Conservation (phyloP, 2,888 invertebrate species). For the Coecobrya sp. region DNA sequence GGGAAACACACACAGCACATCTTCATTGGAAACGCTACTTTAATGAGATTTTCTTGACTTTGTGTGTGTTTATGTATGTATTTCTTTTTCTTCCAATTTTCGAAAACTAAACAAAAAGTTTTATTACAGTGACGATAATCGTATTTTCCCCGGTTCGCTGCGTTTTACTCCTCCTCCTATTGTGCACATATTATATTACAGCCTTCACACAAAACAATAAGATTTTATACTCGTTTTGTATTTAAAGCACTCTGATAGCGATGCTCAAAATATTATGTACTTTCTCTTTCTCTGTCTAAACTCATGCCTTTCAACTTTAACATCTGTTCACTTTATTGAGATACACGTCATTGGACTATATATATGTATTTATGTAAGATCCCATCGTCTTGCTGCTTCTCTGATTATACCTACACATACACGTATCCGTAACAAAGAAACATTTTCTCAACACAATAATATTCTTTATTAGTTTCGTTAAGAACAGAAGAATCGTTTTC, state of each 20-base stretch:
- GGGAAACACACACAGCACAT: background rate
- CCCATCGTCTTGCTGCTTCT: background rate
- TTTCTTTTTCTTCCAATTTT: slow-evolving; percentile 64
- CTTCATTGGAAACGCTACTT: slow-evolving; percentile 81
- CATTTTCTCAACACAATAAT: background rate
- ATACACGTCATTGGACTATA: slow-evolving; percentile 16
- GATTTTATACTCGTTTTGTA: slow-evolving; percentile 48
- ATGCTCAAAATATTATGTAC: background rate
- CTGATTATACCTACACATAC: background rate
- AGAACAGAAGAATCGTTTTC: slow-evolving; percentile 21
- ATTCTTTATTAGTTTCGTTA: slow-evolving; percentile 47
- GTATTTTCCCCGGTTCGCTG: slow-evolving; percentile 84
- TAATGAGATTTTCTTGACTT: slow-evolving; percentile 85
- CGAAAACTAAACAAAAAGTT: slow-evolving; percentile 84
- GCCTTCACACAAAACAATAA: slow-evolving; percentile 10
- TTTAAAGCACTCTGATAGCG: slow-evolving; percentile 12
- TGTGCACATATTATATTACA: background rate
- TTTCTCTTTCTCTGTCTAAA: background rate
- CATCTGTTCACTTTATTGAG: slow-evolving; percentile 70
- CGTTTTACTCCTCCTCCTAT: slow-evolving; percentile 56
- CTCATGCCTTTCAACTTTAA: background rate
- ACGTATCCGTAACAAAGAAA: background rate
- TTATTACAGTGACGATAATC: slow-evolving; percentile 86
- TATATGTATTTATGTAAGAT: background rate
- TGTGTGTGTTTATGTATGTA: slow-evolving; percentile 81